Percentiles rank a stretch among this genome's conserved stretches.
Evolutionary conservation across 2,888 invertebrate genomes (phyloP).

Genomic region (Gnatocerus cornutus): DNA sequence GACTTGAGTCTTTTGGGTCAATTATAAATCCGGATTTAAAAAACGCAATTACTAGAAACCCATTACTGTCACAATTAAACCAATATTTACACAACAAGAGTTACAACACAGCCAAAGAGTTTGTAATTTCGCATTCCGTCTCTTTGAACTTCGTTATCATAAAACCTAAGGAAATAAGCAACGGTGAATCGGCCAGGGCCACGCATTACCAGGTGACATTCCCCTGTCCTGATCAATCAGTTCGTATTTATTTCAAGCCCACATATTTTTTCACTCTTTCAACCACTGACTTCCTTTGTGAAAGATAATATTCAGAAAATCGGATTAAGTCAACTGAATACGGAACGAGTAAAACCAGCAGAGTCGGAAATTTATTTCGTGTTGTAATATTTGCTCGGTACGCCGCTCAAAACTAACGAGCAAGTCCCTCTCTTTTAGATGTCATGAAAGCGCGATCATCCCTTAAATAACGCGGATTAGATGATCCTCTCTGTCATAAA

Average conservation of each 20-base stretch:
- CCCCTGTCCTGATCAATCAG: conserved; percentile 7
- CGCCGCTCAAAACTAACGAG: not conserved
- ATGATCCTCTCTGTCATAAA: conserved; percentile 17
- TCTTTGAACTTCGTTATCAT: not conserved
- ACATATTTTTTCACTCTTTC: conserved; percentile 8
- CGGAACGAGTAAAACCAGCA: conserved; percentile 12
- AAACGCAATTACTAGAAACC: too few relatives aligned
- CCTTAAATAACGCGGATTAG: not conserved
- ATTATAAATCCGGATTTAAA: too few relatives aligned
- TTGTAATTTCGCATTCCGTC: not conserved
- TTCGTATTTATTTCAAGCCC: not conserved
- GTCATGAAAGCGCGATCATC: not conserved
- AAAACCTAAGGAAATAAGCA: not conserved
- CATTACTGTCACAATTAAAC: not conserved
- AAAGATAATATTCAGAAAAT: conserved; percentile 12
- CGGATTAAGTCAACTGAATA: conserved; percentile 30
- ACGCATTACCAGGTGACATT: not conserved
- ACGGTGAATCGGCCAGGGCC: not conserved
- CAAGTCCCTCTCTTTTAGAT: not conserved
- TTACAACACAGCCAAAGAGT: not conserved
- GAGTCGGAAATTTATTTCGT: conserved; percentile 36
- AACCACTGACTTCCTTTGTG: conserved; percentile 23
- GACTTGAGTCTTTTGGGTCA: too few relatives aligned
- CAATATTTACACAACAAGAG: not conserved
- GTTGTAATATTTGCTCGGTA: not conserved